A percentile compares a stretch with the other conserved stretches of the same genome.
Evolutionary conservation across 2,888 invertebrate species (phyloP).

Genomic region (Zaprionus obscuricornis): DNA sequence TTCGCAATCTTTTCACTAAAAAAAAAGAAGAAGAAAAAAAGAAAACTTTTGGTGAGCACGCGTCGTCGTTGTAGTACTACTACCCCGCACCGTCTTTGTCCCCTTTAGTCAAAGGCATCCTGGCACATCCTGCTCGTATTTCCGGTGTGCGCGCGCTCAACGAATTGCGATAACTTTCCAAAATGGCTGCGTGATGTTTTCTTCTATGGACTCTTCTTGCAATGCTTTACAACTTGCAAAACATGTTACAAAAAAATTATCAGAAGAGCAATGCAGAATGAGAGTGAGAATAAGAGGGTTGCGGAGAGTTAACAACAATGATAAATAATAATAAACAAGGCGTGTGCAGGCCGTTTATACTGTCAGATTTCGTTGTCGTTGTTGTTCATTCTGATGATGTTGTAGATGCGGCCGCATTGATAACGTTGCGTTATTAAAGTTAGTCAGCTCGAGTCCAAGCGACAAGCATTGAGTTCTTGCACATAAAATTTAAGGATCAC

Average conservation of each 20-base stretch:
- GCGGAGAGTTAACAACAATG: conserved; percentile 37
- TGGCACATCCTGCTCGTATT: conserved; percentile 71
- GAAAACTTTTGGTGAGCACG: conserved; percentile 58
- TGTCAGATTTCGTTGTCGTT: conserved; percentile 43
- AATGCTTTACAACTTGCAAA: conserved; percentile 4
- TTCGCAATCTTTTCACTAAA: conserved; percentile 41
- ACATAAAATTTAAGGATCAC: conserved; percentile 23
- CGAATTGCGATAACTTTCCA: conserved; percentile 69
- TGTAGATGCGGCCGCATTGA: conserved; percentile 45
- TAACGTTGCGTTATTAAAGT: conserved; percentile 35
- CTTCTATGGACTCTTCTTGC: conserved; percentile 24
- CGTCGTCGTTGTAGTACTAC: too few species aligned
- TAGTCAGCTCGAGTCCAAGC: too few species aligned
- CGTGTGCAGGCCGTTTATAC: conserved; percentile 82
- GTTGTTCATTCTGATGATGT: too few species aligned
- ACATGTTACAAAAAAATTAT: too few species aligned
- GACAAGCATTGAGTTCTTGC: too few species aligned
- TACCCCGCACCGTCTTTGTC: neutral
- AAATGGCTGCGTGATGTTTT: conserved; percentile 62
- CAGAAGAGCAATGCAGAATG: too few species aligned
- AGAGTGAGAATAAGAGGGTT: conserved; percentile 9
- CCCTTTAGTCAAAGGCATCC: conserved; percentile 41
- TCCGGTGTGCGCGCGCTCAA: conserved; percentile 73
- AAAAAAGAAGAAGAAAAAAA: too few species aligned
- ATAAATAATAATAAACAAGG: conserved; percentile 79